A percentile compares a stretch with the other conserved stretches of the same genome.
Conservation (phyloP, 2,888 invertebrate genomes). For the Caenorhabditis japonica region DNA sequence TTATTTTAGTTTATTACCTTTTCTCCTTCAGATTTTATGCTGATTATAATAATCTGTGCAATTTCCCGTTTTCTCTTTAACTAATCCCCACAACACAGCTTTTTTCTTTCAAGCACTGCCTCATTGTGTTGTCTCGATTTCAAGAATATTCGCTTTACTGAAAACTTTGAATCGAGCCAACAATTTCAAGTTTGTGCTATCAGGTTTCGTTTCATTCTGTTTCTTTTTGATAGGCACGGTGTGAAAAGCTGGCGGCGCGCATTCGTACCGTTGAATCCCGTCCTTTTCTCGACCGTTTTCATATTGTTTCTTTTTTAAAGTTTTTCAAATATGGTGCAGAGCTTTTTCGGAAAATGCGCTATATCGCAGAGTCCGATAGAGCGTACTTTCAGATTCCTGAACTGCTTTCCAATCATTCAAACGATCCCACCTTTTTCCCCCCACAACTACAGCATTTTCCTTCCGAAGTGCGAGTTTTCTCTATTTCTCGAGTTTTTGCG, state of each 20-base stretch:
- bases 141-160: no score
- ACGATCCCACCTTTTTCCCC: no score
- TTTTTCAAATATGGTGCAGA: no score
- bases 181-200: slow-evolving; percentile 20
- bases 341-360: no score
- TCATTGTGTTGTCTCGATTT: no score
- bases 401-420: no score
- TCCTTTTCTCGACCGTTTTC: slow-evolving; percentile 23
- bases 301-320: slow-evolving; percentile 4
- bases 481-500: slow-evolving; percentile 45
- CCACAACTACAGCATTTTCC: slow-evolving; percentile 25
- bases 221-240: slow-evolving; percentile 23
- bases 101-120: slow-evolving; percentile 22
- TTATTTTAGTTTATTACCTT: background rate
- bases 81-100: slow-evolving; percentile 5
- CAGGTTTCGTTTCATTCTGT: slow-evolving; percentile 17
- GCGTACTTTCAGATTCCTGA: no score
- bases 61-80: slow-evolving; percentile 8
- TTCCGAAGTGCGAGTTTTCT: slow-evolving; percentile 26
- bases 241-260: slow-evolving; percentile 18
- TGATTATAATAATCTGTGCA: slow-evolving; percentile 32
- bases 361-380: no score
- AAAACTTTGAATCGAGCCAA: slow-evolving; percentile 8
- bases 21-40: slow-evolving; percentile 3
- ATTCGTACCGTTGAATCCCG: slow-evolving; percentile 32